A percentile compares a stretch with the other conserved stretches of the same genome.
Evolutionary conservation across 1,140 invertebrate species (phyloP).

Genomic region (Planococcus citri): DNA sequence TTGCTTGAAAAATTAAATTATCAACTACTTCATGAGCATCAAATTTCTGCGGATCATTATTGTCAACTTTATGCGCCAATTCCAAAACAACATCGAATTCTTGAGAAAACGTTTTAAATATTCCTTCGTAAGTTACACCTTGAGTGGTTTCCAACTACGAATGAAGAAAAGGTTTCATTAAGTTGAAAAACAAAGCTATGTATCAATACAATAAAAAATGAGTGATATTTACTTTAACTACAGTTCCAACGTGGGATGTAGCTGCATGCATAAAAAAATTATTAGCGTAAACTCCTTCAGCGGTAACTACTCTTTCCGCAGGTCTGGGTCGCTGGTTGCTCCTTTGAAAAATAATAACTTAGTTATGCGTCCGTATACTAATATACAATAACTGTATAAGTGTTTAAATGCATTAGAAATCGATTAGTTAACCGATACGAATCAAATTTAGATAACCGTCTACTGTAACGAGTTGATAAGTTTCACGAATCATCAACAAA

Average conservation of each 20-base stretch:
- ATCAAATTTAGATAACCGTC: background rate
- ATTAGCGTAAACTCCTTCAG: slow-evolving; percentile 77
- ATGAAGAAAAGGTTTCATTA: background rate
- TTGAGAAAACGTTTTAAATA: slow-evolving; percentile 73
- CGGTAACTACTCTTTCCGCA: slow-evolving; percentile 25
- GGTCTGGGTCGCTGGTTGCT: background rate
- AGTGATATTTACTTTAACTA: slow-evolving; percentile 45
- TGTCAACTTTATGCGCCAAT: slow-evolving; percentile 66
- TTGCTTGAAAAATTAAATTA: slow-evolving; percentile 70
- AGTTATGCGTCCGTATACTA: background rate
- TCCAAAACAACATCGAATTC: slow-evolving; percentile 73
- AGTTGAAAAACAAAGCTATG: background rate
- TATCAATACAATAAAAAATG: background rate
- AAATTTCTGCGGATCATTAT: slow-evolving; percentile 44
- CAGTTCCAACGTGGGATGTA: slow-evolving; percentile 66
- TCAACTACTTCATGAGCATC: slow-evolving; percentile 52
- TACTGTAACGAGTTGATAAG: background rate
- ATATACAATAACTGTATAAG: background rate
- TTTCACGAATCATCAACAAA: background rate
- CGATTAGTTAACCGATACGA: background rate
- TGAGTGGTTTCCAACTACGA: slow-evolving; percentile 1
- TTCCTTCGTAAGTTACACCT: slow-evolving; percentile 56
- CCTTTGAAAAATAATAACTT: background rate
- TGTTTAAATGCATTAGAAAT: background rate
- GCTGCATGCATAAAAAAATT: slow-evolving; percentile 73